These are phyloP conservation scores for Drosophila colorata DNA, from an alignment of 2,888 invertebrate species.

Conservation along the genomic window DNA sequence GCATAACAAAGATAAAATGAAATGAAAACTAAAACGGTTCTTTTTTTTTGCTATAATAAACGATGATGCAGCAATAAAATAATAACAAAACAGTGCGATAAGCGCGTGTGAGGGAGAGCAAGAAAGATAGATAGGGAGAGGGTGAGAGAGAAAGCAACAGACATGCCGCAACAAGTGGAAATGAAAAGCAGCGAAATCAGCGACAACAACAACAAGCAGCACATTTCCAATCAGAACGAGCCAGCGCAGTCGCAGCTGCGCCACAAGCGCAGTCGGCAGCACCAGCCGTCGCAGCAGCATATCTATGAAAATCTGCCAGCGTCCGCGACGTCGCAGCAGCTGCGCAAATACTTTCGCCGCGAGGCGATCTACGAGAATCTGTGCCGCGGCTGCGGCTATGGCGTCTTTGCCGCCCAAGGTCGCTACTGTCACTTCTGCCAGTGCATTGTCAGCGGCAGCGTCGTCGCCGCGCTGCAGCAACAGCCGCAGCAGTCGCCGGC, in stretches of 20 bases:
- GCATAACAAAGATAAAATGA: slow-evolving; percentile 50
- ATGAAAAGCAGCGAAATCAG: slow-evolving; percentile 42
- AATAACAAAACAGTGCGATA: slow-evolving; percentile 59
- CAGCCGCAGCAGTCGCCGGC: not conserved
- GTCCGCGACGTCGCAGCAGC: slow-evolving; percentile 46
- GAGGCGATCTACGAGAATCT: slow-evolving; percentile 83
- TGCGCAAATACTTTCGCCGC: slow-evolving; percentile 81
- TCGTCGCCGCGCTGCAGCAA: slow-evolving; percentile 46
- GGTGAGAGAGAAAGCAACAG: slow-evolving; percentile 21
- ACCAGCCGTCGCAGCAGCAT: slow-evolving; percentile 38
- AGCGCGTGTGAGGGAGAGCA: slow-evolving; percentile 39
- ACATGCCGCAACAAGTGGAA: slow-evolving; percentile 55
- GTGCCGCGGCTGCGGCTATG: slow-evolving; percentile 84
- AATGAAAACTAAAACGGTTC: slow-evolving; percentile 32
- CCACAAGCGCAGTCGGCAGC: slow-evolving; percentile 42
- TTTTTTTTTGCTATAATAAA: slow-evolving; percentile 28
- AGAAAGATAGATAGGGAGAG: slow-evolving; percentile 1
- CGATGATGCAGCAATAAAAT: slow-evolving; percentile 46
- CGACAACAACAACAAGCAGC: slow-evolving; percentile 50
- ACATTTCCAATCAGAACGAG: slow-evolving; percentile 52
- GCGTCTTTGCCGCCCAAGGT: slow-evolving; percentile 82
- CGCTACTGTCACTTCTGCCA: slow-evolving; percentile 83
- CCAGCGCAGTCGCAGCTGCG: slow-evolving; percentile 28
- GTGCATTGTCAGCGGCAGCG: slow-evolving; percentile 80
- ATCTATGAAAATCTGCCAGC: slow-evolving; percentile 68